phyloP scores from a whole-genome alignment of 1,140 invertebrate species.

The Diorhabda carinulata region DNA sequence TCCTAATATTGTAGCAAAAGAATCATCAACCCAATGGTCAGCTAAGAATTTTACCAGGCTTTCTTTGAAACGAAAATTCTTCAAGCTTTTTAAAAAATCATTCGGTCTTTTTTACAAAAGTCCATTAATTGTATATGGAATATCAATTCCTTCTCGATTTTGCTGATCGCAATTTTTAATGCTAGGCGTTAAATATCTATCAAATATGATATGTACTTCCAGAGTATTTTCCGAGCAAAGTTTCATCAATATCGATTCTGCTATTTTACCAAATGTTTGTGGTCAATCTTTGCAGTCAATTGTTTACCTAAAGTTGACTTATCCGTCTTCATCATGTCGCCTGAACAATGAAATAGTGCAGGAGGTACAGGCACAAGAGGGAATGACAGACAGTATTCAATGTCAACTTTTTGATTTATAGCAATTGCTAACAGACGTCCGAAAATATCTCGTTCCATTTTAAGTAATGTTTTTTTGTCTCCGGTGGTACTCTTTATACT shows the following conservation, averaged over 20 bases:
- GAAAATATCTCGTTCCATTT: constrained; percentile 41
- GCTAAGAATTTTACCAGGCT: constrained; percentile 37
- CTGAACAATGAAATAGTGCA: constrained; percentile 34
- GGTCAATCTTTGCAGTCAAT: constrained; percentile 22
- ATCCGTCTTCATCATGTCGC: constrained; percentile 35
- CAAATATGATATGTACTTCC: constrained; percentile 8
- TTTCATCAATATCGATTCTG: constrained; percentile 4
- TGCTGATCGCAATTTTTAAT: constrained; percentile 3
- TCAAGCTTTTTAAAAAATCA: constrained; percentile 36
- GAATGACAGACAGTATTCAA: constrained; percentile 33
- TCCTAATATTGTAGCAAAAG: no score
- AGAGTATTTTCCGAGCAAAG: background rate
- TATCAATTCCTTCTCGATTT: constrained; percentile 5
- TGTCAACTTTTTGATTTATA: constrained; percentile 35
- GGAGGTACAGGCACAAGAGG: constrained; percentile 38
- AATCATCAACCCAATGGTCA: constrained; percentile 31
- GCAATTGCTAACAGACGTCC: constrained; percentile 35
- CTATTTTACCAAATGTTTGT: constrained; percentile 6
- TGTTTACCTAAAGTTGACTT: constrained; percentile 32
- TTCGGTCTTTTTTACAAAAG: constrained; percentile 36
- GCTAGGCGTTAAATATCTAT: constrained; percentile 4
- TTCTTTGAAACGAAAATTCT: constrained; percentile 42
- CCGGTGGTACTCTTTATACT: constrained; percentile 16
- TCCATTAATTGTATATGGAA: background rate
- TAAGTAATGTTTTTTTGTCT: constrained; percentile 29